Evolutionary conservation across 2,113 vertebrate species (phyloP).

Genomic region (Alligator mississippiensis): DNA sequence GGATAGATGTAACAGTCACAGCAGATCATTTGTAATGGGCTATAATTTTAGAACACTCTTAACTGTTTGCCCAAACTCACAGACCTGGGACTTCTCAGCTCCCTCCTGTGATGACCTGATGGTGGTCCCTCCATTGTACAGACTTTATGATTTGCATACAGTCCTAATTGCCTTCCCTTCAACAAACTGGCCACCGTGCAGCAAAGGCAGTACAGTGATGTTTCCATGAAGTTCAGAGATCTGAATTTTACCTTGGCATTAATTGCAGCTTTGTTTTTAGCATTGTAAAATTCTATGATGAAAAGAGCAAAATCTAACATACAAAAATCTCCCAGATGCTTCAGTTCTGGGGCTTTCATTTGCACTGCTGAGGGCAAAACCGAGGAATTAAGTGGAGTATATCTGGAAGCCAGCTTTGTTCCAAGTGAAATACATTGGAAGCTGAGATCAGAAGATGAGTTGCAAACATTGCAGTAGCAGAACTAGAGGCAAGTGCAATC

Average conservation of each 20-base stretch:
- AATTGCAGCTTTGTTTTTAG: conserved; percentile 44
- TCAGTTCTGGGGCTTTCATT: conserved; percentile 33
- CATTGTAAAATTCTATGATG: neutral
- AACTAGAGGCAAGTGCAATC: conserved; percentile 70
- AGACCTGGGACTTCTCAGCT: neutral
- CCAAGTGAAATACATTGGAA: conserved; percentile 43
- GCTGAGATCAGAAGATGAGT: conserved; percentile 61
- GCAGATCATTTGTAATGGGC: too few relatives aligned
- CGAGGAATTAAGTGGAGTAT: conserved; percentile 64
- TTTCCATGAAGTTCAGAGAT: neutral
- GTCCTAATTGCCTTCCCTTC: fast-evolving
- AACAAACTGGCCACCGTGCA: neutral
- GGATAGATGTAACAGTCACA: too few relatives aligned
- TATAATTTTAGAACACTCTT: too few relatives aligned
- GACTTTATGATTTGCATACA: fast-evolving
- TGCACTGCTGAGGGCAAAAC: conserved; percentile 45
- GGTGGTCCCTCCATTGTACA: neutral
- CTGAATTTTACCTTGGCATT: conserved; percentile 35
- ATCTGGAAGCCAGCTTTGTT: conserved; percentile 63
- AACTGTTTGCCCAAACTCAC: neutral
- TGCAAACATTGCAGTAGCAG: conserved; percentile 72
- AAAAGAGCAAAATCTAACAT: neutral
- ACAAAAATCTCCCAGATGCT: neutral
- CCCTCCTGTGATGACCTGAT: neutral
- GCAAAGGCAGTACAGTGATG: neutral